phyloP scores from a whole-genome alignment of 2,888 invertebrate genomes.

The Lysandra bellargus region DNA sequence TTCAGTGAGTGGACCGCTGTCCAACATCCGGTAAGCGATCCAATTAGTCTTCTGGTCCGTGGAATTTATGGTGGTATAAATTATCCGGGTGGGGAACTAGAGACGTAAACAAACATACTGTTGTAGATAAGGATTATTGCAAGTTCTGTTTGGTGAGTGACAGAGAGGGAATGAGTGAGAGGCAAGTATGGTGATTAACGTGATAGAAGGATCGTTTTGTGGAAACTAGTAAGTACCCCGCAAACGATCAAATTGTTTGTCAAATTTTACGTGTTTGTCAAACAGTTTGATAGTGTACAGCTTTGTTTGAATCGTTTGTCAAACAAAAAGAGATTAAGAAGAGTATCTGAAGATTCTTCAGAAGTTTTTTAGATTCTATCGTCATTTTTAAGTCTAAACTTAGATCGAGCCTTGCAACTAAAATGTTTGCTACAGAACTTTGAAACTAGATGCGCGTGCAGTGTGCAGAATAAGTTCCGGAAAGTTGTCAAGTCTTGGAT shows the following conservation, averaged over 20 bases:
- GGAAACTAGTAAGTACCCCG: too few species aligned
- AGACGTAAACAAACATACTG: constrained; percentile 16
- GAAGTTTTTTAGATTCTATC: background rate
- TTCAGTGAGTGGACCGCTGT: background rate
- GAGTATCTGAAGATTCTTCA: background rate
- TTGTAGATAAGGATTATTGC: background rate
- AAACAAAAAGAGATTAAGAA: too few species aligned
- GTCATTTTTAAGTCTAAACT: background rate
- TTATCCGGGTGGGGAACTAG: background rate
- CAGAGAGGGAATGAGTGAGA: background rate
- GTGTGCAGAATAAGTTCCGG: background rate
- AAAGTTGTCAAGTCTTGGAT: constrained; percentile 5
- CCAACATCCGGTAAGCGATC: background rate
- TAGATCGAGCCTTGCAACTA: background rate
- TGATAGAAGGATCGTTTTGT: too few species aligned
- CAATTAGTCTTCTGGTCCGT: constrained; percentile 4
- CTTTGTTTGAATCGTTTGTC: too few species aligned
- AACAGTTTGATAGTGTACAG: too few species aligned
- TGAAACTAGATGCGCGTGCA: background rate
- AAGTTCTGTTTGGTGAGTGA: background rate
- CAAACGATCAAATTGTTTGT: too few species aligned
- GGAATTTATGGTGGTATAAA: constrained; percentile 17
- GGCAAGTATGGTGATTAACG: background rate
- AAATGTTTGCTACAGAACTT: constrained; percentile 3
- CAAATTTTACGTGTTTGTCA: too few species aligned